Base-by-base conservation (phyloP, 37 sponge, comb jelly and placozoan species). In the Ianthella basta region DNA sequence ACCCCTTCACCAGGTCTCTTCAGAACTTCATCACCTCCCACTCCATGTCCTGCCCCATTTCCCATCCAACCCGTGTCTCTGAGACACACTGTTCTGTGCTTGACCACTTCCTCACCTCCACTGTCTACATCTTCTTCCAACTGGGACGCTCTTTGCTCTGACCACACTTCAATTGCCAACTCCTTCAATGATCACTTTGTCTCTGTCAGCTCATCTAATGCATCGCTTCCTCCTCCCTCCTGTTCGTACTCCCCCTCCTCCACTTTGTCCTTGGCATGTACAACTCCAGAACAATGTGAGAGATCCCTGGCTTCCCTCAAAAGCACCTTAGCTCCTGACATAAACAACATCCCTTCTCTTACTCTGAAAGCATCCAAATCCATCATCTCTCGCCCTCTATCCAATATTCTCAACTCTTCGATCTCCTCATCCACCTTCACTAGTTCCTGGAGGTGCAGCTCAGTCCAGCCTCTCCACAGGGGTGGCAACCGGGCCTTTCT, bases 131-230 rank as follows among this genome's bases (percentile, higher is more conserved):
- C 35, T 32, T 72, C 73, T 34, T 8, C 23, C 73, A 34, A 15
- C 41, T 72, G 41, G 73, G 30, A 33, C 19, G 8, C 73, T 32
- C 39, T 72, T 30, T 20, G 73, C 12, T 72, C 73, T 30, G 35
- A 15, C 41, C 35, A 34, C 39, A 72, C 35, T 72, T 72, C 73
- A 20, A 34, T 72, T 72, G 73, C 73, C 39, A 72, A 72, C 73
- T 34, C 39, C 30, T 40, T 72, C 12, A 37, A 72, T 33, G 73
- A 72, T 72, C 73, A 72, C 73, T 72, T 72, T 72, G 39, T 72
- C 73, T 34, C 35, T 30, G 30, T 72, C 73, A 34, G 37, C 36
- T 72, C 39, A 12, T 72, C 73, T 37, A 72, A 72, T 72, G 14
- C 10, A 34, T 15, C 35, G 13, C 39, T 72, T 34, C 73, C 73